phyloP scores from a whole-genome alignment of 1,140 invertebrate genomes.

The Hycleus cichorii region DNA sequence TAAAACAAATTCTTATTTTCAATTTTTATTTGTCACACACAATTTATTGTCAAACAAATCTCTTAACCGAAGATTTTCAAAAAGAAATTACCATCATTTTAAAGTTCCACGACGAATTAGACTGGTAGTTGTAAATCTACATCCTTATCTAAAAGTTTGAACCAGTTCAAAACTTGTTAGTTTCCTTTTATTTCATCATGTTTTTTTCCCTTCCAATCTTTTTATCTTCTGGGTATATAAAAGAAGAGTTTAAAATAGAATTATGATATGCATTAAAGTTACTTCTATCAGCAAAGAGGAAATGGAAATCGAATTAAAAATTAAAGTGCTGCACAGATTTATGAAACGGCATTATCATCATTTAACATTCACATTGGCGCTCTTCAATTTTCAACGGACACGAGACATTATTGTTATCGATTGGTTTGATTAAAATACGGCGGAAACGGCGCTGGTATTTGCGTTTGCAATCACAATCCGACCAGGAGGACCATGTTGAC shows the following conservation, averaged over 20 bases:
- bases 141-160: no score
- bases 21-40: no score
- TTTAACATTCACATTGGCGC: slow-evolving; percentile 9
- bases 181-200: neutral
- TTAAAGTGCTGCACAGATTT: no score
- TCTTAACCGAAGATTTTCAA: no score
- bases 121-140: no score
- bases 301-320: no score
- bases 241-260: neutral
- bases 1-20: no score
- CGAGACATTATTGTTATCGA: slow-evolving; percentile 27
- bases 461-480: slow-evolving; percentile 51
- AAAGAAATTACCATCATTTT: no score
- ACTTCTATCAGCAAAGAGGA: neutral
- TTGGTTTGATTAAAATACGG: slow-evolving; percentile 36
- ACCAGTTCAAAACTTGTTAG: no score
- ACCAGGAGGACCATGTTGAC: slow-evolving; percentile 55
- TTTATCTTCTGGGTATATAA: neutral
- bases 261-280: neutral
- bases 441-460: slow-evolving; percentile 44
- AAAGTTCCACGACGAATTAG: no score
- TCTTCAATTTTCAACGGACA: slow-evolving; percentile 38
- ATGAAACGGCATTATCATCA: neutral
- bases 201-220: neutral
- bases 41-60: no score